Evolutionary conservation across 1,140 invertebrate genomes (phyloP).

Genomic region (Pemphigus obesinymphae): DNA sequence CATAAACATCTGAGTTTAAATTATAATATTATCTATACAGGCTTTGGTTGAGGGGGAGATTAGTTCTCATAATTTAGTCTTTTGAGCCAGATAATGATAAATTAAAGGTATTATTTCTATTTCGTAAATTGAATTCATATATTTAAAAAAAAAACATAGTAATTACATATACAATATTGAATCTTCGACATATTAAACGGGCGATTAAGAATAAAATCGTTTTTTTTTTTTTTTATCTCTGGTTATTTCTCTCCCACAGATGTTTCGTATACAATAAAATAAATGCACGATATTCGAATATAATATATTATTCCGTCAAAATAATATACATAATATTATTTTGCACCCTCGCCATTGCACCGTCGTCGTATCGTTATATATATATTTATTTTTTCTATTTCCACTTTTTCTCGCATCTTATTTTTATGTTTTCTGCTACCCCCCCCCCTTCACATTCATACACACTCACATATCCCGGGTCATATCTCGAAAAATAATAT

Average conservation of each 20-base stretch:
- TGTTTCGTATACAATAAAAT: background rate
- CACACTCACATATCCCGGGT: constrained; percentile 19
- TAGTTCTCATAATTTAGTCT: too few relatives aligned
- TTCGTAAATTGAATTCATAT: too few relatives aligned
- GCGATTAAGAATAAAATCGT: background rate
- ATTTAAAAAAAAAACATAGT: too few relatives aligned
- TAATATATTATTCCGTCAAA: background rate
- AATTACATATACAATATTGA: too few relatives aligned
- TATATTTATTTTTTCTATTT: background rate
- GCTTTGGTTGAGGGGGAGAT: too few relatives aligned
- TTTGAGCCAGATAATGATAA: too few relatives aligned
- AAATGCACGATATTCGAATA: background rate
- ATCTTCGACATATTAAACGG: background rate
- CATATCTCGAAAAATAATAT: constrained; percentile 38
- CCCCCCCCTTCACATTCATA: too few relatives aligned
- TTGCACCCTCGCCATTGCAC: background rate
- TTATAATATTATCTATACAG: too few relatives aligned
- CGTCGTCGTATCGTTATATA: background rate
- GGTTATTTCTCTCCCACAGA: too few relatives aligned
- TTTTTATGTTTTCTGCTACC: constrained; percentile 14
- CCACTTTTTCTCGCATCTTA: constrained; percentile 19
- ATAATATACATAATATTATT: constrained; percentile 3
- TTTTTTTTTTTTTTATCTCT: too few relatives aligned
- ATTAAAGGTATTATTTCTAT: too few relatives aligned
- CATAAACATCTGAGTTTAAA: too few relatives aligned